Base-by-base conservation (phyloP, 2,797 vertebrate genomes). In the Oreortyx pictus region DNA sequence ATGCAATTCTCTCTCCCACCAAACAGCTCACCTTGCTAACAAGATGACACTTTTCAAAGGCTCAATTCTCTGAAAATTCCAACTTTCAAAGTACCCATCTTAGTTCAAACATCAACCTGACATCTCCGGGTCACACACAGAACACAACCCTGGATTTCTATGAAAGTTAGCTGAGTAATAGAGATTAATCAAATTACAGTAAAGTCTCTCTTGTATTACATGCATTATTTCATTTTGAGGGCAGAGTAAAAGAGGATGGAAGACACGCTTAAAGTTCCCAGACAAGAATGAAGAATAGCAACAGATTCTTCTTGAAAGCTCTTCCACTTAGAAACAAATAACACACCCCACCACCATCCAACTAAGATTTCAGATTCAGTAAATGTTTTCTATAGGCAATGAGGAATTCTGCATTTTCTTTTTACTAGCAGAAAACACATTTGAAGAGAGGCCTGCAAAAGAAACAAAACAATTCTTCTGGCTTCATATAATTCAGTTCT, bases 1-100 rank as follows among this genome's bases (percentile, higher is more conserved):
- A 43, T 0, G 2, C 41, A 47, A 6, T 62, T 41, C 23, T 49
- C 18, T 33, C 24, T 52, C 49, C 43, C 4, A 7, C 5, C 0
- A 0, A 20, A 20, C 41, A 81, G 41, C 41, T 88, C 66, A 56
- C 14, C 20, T 54, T 61, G 59, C 46, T 49, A 31, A 16, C n/a
- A 71, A 2, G 29, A 78, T 65, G 16, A 54, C 24, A 33, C 0
- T 5, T 60, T 81, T 44, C 50, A 44, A 54, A 71, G 0, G 2
- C 41, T 54, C 18, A 54, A 4, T 70, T 80, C 43, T 39, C 74
- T 70, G n/a, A 23, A 74, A 91, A 73, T 61, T 82, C 17, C 43
- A 46, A 66, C 14, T 17, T 13, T 12, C 13, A 14, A 70, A 70
- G 70, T 25, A 61, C 4, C 19, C 41, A 49, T 22, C 46, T 75